Conservation (phyloP, 2,888 invertebrate genomes). For the Scaptomyza parva region DNA sequence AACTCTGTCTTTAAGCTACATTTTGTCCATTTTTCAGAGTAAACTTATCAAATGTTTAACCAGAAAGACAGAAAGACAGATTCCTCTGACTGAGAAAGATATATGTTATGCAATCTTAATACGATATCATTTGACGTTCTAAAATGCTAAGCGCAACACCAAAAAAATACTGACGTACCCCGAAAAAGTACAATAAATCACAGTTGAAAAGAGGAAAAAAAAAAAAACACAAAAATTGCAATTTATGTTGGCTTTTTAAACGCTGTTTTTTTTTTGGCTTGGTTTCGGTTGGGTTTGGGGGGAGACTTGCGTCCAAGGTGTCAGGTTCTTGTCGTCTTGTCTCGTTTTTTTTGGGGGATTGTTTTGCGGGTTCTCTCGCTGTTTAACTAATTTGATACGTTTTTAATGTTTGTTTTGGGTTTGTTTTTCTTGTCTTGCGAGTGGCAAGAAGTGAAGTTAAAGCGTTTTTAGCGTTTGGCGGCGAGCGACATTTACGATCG, state of each 20-base stretch:
- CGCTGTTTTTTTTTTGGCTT: not conserved
- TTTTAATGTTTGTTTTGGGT: conserved; percentile 1
- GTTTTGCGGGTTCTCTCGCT: conserved; percentile 4
- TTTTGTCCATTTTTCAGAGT: not conserved
- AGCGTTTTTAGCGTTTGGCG: no score
- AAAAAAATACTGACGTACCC: not conserved
- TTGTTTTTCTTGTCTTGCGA: not conserved
- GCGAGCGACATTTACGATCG: conserved; percentile 42
- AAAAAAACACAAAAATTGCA: not conserved
- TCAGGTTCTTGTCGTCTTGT: conserved; percentile 34
- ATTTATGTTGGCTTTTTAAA: conserved; percentile 16
- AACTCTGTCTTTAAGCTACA: not conserved
- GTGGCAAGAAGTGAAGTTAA: not conserved
- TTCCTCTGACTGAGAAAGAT: no score
- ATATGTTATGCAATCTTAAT: conserved; percentile 15
- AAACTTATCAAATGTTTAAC: conserved; percentile 14
- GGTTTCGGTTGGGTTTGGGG: no score
- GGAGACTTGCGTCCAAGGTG: conserved; percentile 24
- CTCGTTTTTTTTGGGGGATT: not conserved
- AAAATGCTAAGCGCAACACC: conserved; percentile 11
- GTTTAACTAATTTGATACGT: not conserved
- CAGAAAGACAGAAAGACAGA: conserved; percentile 1
- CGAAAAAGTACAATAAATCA: conserved; percentile 25
- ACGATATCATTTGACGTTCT: conserved; percentile 24
- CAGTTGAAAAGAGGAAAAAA: not conserved